A percentile compares a stretch with the other conserved stretches of the same genome.
These are phyloP conservation scores for Seladonia tumulorum DNA, from an alignment of 2,888 invertebrate genomes.

Conservation along the genomic window DNA sequence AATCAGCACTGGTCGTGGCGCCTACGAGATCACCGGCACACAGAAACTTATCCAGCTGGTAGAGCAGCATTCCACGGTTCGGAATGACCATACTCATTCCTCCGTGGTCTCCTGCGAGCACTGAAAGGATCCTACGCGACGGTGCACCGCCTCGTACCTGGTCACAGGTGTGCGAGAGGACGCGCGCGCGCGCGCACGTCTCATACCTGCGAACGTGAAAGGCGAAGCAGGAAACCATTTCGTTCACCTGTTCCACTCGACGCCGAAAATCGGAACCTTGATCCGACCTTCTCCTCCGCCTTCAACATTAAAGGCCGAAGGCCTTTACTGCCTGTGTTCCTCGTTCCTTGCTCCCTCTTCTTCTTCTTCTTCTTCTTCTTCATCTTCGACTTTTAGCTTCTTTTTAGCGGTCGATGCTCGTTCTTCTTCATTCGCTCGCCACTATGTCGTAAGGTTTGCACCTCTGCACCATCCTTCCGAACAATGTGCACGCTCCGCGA, in stretches of 20 bases:
- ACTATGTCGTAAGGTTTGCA: background rate
- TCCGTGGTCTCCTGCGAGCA: constrained; percentile 39
- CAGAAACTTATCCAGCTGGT: constrained; percentile 59
- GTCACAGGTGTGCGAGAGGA: background rate
- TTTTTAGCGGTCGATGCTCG: background rate
- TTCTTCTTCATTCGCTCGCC: background rate
- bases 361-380: background rate
- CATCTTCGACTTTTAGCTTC: background rate
- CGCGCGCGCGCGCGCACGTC: background rate
- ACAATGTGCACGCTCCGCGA: background rate
- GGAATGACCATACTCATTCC: constrained; percentile 64
- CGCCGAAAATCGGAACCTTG: constrained; percentile 71
- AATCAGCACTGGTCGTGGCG: constrained; percentile 59
- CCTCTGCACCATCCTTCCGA: background rate
- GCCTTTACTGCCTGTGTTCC: constrained; percentile 66
- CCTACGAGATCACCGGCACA: constrained; percentile 52
- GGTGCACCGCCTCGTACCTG: constrained; percentile 15
- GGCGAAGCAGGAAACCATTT: constrained; percentile 59
- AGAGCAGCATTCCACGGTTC: constrained; percentile 68
- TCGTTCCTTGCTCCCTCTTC: constrained; percentile 52
- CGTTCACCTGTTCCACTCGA: constrained; percentile 58
- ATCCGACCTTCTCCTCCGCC: constrained; percentile 71
- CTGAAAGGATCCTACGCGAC: constrained; percentile 45
- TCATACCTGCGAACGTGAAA: constrained; percentile 38
- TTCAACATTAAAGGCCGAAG: constrained; percentile 53